Base-by-base conservation (phyloP, 2,797 vertebrate genomes). In the Onychomys torridus region DNA sequence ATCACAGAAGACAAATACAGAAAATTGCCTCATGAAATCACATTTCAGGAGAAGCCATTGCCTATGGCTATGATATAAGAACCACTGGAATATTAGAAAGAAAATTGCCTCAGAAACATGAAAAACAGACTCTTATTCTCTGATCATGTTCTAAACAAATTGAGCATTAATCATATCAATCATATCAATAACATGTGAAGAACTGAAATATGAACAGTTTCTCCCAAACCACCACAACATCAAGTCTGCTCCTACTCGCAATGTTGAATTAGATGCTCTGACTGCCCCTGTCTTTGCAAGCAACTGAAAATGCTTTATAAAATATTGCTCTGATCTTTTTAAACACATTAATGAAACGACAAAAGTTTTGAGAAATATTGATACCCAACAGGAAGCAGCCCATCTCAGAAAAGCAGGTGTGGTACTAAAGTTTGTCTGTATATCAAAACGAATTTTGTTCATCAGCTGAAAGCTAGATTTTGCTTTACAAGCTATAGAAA, bases 1-100 rank as follows among this genome's bases (percentile, higher is more conserved):
- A 97, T 67, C 92, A 94, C 37, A 90, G 95, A 98, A 97, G 91
- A 93, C 71, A 98, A 97, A 98, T 93, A 91, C 1, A 97, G 97
- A 91, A 98, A 97, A 98, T 29, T 92, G 23, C 46, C 55, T 97
- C 79, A 34, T 75, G 81, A 97, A 96, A 57, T 67, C 97, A 32
- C 49, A 16, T 97, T 96, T 94, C 90, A 93, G 63, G 12, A 93
- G 93, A 17, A 79, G 96, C 19, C 40, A 98, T 86, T 97, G 86
- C 67, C 76, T 71, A 93, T 25, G 96, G 23, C 43, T 79, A 75
- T 90, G 76, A 96, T 71, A 95, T 96, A 97, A 67, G 59, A 94
- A 81, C 93, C 43, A 57, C 85, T 79, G 6, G 96, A 97, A 78
- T 19, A 75, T 78, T 78, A 94, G 55, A 97, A 96, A 25, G 79